Percentiles rank a stretch among this genome's conserved stretches.
phyloP scores from a whole-genome alignment of 2,113 vertebrate species.

The Gambusia holbrooki region DNA sequence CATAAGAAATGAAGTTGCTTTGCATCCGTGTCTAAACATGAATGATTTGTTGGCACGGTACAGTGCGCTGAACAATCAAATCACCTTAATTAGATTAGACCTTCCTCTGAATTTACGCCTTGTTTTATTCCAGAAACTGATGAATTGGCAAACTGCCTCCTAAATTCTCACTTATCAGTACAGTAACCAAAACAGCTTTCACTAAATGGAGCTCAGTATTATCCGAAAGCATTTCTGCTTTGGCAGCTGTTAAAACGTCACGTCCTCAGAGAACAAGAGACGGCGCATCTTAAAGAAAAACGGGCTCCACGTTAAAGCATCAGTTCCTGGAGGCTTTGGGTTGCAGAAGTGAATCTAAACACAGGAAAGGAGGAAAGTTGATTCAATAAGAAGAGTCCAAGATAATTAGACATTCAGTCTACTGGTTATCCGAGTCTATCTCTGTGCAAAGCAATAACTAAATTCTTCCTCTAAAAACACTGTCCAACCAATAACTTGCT shows the following conservation, averaged over 20 bases:
- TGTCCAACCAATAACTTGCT: not conserved
- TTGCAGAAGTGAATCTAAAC: constrained; percentile 21
- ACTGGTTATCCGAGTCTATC: constrained; percentile 3
- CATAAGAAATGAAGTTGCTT: constrained; percentile 39
- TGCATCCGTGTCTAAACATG: constrained; percentile 13
- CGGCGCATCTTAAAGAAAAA: not conserved
- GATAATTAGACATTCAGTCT: not conserved
- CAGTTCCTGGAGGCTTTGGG: constrained; percentile 21
- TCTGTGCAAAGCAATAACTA: constrained; percentile 31
- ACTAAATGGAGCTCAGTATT: constrained; percentile 18
- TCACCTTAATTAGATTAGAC: constrained; percentile 50
- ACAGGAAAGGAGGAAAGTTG: not conserved
- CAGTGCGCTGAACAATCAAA: constrained; percentile 34
- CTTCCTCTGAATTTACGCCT: constrained; percentile 27
- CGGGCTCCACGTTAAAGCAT: not conserved
- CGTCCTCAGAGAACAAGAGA: not conserved
- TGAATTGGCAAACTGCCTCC: constrained; percentile 22
- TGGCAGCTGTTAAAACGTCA: not conserved
- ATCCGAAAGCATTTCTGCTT: constrained; percentile 3
- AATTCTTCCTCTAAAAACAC: constrained; percentile 29
- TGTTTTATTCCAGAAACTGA: constrained; percentile 35
- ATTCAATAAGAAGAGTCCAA: constrained; percentile 18
- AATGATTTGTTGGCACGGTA: constrained; percentile 20
- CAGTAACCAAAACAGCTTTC: constrained; percentile 10
- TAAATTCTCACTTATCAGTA: constrained; percentile 35